Evolutionary conservation across 2,113 vertebrate species (phyloP).

Genomic region (Actenoides hombroni): DNA sequence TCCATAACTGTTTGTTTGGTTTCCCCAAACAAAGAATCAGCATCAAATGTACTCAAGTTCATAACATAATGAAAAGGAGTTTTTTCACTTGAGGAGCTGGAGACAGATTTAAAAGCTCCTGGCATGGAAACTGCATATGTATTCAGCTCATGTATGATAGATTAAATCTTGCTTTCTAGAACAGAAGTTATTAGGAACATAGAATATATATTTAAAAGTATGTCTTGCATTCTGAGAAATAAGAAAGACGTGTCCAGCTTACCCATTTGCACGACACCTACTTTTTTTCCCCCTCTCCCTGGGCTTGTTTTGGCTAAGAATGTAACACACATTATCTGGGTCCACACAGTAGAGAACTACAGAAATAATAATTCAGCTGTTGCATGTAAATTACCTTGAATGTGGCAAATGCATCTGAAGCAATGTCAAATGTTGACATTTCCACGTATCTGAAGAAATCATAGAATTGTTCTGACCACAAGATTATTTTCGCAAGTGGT

Average conservation of each 20-base stretch:
- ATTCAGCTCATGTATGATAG: not conserved
- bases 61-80: not conserved
- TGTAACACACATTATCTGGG: not conserved
- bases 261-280: not conserved
- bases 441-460: slow-evolving; percentile 90
- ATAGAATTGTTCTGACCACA: slow-evolving; percentile 88
- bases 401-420: slow-evolving; percentile 86
- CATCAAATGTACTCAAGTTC: not conserved
- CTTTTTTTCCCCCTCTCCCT: not conserved
- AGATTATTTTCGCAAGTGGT: slow-evolving; percentile 85
- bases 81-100: not conserved
- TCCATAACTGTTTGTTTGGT: not conserved
- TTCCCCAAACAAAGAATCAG: not conserved
- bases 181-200: not conserved
- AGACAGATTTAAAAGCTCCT: not conserved
- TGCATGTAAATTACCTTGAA: slow-evolving; percentile 78
- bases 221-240: not conserved
- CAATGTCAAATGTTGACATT: slow-evolving; percentile 88
- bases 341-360: not conserved
- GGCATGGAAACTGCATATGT: not conserved
- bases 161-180: not conserved
- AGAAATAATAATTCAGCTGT: not conserved
- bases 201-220: not conserved
- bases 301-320: not conserved
- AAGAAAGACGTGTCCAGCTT: not conserved